Percentiles rank a stretch among this genome's conserved stretches.
These are phyloP conservation scores for Paramuricea clavata DNA, from an alignment of 92 coral and sea anemone species.

Conservation along the genomic window DNA sequence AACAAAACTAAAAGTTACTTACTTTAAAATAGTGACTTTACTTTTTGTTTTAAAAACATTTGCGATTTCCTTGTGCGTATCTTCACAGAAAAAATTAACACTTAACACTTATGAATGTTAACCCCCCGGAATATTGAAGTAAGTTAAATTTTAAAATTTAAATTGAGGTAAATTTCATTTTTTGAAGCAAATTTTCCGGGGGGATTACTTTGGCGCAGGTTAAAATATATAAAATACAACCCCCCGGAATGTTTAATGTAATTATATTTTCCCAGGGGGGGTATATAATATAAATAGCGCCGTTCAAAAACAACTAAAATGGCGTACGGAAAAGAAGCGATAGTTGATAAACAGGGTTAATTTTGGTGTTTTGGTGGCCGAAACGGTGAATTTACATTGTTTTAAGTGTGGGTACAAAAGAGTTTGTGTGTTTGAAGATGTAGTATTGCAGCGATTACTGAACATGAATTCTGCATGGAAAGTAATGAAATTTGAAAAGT, in stretches of 20 bases:
- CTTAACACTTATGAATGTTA: too few species aligned
- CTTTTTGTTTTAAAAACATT: background rate
- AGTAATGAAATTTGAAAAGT: background rate
- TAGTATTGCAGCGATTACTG: background rate
- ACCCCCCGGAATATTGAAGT: background rate
- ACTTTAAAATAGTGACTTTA: background rate
- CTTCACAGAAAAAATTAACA: background rate
- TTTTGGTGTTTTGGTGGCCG: background rate
- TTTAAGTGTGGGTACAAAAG: background rate
- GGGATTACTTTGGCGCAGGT: background rate
- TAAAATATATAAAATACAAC: background rate
- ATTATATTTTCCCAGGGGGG: background rate
- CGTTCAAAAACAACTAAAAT: background rate
- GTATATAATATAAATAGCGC: background rate
- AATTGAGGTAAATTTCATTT: too few species aligned
- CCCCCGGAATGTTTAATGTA: background rate
- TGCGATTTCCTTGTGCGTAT: background rate
- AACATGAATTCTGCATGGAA: background rate
- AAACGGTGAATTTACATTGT: background rate
- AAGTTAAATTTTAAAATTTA: background rate
- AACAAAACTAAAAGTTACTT: background rate
- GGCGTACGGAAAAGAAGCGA: background rate
- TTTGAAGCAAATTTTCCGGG: background rate
- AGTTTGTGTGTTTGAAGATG: background rate
- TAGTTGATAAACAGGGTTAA: background rate